A percentile compares a stretch with the other conserved stretches of the same genome.
These are phyloP conservation scores for Corythaixoides concolor DNA, from an alignment of 2,113 vertebrate genomes.

Conservation along the genomic window DNA sequence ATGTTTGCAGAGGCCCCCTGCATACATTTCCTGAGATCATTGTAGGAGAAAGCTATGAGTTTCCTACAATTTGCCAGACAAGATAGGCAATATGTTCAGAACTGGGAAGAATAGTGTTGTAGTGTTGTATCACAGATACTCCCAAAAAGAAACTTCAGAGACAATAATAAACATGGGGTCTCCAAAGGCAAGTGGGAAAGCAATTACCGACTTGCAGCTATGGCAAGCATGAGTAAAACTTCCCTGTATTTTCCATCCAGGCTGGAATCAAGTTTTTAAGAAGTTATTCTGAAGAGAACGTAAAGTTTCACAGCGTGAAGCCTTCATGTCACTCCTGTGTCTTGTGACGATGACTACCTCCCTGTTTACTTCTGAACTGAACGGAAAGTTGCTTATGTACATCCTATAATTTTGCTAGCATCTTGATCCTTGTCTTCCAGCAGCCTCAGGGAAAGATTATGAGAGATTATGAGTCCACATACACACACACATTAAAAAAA, in stretches of 20 bases:
- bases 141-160: not conserved
- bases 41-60: not conserved
- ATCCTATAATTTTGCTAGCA: not conserved
- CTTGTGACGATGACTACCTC: not conserved
- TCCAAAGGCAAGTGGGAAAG: not conserved
- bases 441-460: not conserved
- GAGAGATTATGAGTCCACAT: not conserved
- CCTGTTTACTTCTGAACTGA: not conserved
- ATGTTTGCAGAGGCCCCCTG: not conserved
- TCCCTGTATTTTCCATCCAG: not conserved
- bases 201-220: not conserved
- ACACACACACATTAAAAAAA: not conserved
- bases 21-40: not conserved
- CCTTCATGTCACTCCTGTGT: not conserved
- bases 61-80: not conserved
- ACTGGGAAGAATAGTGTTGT: not conserved
- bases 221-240: not conserved
- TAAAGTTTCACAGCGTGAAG: not conserved
- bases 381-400: not conserved
- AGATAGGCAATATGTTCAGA: not conserved
- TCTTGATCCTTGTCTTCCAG: conserved; percentile 17
- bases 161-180: not conserved
- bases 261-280: not conserved
- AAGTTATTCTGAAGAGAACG: not conserved
- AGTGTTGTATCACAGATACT: not conserved